These are phyloP conservation scores for Actenoides lindsayi DNA, from an alignment of 2,113 vertebrate genomes.

Conservation along the genomic window DNA sequence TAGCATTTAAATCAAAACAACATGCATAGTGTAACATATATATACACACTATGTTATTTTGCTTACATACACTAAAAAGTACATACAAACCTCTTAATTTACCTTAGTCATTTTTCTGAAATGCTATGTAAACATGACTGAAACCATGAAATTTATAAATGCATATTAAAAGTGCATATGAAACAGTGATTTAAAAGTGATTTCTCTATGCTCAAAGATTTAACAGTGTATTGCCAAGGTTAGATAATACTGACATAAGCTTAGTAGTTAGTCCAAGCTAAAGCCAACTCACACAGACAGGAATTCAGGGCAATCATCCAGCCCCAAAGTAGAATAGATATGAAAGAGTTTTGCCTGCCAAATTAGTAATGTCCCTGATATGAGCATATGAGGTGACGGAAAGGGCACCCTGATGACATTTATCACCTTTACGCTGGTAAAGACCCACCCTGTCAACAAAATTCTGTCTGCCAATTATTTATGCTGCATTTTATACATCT, in stretches of 20 bases:
- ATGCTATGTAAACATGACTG: not conserved
- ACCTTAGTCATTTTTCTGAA: not conserved
- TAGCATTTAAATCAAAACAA: not conserved
- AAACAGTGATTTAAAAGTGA: not conserved
- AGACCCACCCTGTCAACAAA: not conserved
- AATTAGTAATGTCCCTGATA: constrained; percentile 14
- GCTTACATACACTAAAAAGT: not conserved
- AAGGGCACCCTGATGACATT: not conserved
- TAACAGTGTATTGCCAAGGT: not conserved
- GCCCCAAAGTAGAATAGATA: not conserved
- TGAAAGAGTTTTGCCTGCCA: constrained; percentile 49
- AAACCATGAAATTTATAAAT: not conserved
- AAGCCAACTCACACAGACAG: constrained; percentile 20
- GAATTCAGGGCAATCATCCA: constrained; percentile 41
- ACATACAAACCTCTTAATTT: not conserved
- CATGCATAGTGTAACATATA: not conserved
- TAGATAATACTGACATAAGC: constrained; percentile 32
- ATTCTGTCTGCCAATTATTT: not conserved
- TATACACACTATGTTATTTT: not conserved
- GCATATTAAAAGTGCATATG: not conserved
- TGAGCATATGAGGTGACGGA: constrained; percentile 7
- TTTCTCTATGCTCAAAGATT: not conserved
- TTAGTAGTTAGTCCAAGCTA: constrained; percentile 9
- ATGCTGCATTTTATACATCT: not conserved
- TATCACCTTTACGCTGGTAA: not conserved